Percentiles rank a stretch among this genome's conserved stretches.
These are phyloP conservation scores for Pararge aegeria DNA, from an alignment of 1,140 invertebrate species.

Conservation along the genomic window DNA sequence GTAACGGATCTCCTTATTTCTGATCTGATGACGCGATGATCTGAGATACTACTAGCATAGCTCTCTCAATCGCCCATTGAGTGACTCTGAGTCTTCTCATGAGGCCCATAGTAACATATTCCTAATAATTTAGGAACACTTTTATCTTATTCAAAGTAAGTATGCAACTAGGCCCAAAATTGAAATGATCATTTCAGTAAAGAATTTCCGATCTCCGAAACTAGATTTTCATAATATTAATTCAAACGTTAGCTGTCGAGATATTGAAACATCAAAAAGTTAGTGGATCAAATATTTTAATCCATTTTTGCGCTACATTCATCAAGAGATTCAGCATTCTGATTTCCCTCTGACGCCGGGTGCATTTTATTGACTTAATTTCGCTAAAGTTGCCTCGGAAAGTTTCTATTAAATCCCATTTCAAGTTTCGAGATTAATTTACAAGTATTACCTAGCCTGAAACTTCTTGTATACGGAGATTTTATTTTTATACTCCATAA, in stretches of 20 bases:
- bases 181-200: too few species aligned
- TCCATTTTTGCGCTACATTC: neutral
- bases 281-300: neutral
- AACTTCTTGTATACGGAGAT: neutral
- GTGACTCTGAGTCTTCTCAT: too few species aligned
- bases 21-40: too few species aligned
- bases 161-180: too few species aligned
- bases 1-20: too few species aligned
- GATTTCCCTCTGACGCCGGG: neutral
- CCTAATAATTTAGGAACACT: too few species aligned
- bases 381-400: neutral
- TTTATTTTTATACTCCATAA: too few species aligned
- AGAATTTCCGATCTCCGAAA: too few species aligned
- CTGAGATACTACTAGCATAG: too few species aligned
- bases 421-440: neutral
- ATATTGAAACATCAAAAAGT: conserved; percentile 1
- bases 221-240: neutral
- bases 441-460: neutral
- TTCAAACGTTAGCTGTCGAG: neutral
- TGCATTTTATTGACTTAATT: conserved; percentile 1
- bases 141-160: too few species aligned
- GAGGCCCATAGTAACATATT: too few species aligned
- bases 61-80: too few species aligned
- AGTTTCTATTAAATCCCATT: neutral
- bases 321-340: neutral